Conservation (phyloP, 2,888 invertebrate genomes). For the Stenolophus ochropezus region DNA sequence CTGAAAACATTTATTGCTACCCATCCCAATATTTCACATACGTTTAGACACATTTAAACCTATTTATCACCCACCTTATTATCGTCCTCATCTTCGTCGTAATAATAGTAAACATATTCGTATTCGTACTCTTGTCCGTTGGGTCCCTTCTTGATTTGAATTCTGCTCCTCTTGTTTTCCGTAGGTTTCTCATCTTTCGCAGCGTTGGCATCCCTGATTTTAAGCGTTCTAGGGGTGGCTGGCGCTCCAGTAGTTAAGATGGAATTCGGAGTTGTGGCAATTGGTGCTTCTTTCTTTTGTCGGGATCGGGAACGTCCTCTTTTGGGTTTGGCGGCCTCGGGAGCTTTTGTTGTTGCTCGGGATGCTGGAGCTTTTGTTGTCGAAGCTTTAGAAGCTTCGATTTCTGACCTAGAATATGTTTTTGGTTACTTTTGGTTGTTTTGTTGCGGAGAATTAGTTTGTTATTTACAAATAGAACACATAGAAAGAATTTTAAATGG, state of each 20-base stretch:
- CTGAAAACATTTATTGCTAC: neutral
- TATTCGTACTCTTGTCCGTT: constrained; percentile 94
- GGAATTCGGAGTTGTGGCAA: constrained; percentile 76
- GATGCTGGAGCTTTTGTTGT: constrained; percentile 47
- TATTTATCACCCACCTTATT: constrained; percentile 67
- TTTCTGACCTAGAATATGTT: constrained; percentile 33
- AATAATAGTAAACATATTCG: constrained; percentile 93
- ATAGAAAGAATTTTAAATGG: no score
- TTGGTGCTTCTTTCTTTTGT: constrained; percentile 68
- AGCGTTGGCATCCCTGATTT: constrained; percentile 70
- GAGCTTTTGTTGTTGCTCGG: constrained; percentile 16
- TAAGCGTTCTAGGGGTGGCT: constrained; percentile 70
- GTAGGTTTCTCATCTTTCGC: constrained; percentile 76
- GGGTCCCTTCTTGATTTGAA: constrained; percentile 90
- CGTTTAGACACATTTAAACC: constrained; percentile 56
- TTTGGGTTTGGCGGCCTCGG: constrained; percentile 56
- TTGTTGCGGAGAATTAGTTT: neutral
- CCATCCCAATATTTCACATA: constrained; percentile 39
- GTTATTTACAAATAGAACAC: constrained; percentile 19
- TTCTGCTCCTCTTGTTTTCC: constrained; percentile 82
- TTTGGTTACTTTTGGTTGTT: neutral
- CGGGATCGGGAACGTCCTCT: constrained; percentile 58
- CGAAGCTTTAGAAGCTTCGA: constrained; percentile 43
- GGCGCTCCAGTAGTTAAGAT: constrained; percentile 75
- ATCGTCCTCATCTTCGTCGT: constrained; percentile 86